Conservation (phyloP, 1,140 invertebrate species). For the Caerostris extrusa region DNA sequence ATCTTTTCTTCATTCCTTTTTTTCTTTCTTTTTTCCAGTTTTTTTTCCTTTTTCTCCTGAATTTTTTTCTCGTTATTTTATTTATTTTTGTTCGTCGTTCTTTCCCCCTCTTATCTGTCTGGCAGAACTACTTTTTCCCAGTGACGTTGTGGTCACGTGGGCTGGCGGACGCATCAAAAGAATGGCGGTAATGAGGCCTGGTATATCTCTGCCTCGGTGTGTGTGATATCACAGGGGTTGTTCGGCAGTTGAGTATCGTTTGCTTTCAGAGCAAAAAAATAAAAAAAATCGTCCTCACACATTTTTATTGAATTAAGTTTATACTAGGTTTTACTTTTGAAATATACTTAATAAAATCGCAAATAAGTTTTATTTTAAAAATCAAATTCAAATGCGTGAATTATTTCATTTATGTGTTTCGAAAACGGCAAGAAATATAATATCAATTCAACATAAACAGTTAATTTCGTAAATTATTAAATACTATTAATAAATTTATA, state of each 20-base stretch:
- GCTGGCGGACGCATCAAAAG: slow-evolving; percentile 75
- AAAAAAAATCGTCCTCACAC: not conserved
- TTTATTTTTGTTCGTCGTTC: not conserved
- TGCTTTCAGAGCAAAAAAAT: not conserved
- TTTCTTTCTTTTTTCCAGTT: not conserved
- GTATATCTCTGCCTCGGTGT: slow-evolving; percentile 62
- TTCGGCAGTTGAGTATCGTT: slow-evolving; percentile 52
- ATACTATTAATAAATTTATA: too few relatives aligned
- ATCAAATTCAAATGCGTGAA: too few relatives aligned
- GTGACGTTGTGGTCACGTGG: slow-evolving; percentile 76
- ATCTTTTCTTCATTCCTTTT: slow-evolving; percentile 35
- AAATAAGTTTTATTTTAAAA: too few relatives aligned
- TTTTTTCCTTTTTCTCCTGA: not conserved
- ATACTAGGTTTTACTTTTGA: too few relatives aligned
- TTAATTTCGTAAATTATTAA: too few relatives aligned
- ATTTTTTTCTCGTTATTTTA: slow-evolving; percentile 26
- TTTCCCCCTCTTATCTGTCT: slow-evolving; percentile 68
- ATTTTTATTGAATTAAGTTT: too few relatives aligned
- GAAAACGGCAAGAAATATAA: too few relatives aligned
- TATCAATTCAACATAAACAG: too few relatives aligned
- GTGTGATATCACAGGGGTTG: slow-evolving; percentile 60
- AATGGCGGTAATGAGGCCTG: slow-evolving; percentile 76
- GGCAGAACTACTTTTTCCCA: slow-evolving; percentile 74
- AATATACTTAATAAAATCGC: too few relatives aligned
- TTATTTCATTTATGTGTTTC: too few relatives aligned